Base-by-base conservation (phyloP, 2,113 vertebrate genomes). In the Mola mola region DNA sequence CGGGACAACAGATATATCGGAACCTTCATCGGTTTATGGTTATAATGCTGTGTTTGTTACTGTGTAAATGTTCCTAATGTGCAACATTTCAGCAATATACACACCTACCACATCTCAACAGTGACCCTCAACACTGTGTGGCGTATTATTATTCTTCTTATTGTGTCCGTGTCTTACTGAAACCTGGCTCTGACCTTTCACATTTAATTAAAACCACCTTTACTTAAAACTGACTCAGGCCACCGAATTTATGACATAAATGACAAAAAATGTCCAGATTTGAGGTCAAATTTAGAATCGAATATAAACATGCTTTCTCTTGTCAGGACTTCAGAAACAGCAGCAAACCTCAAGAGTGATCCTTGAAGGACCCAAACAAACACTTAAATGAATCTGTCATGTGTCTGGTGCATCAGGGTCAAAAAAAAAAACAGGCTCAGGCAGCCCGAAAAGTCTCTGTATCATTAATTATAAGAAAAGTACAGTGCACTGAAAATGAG, bases 401-500 rank as follows among this genome's bases (percentile, higher is more conserved):
- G 41, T 43, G 33, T 41, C 41, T 58, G 37, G 28, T 40, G 59
- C 3, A 1, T 8, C 1, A 49, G 40, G 63, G 49, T 79, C 51
- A 69, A 38, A 72, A 76, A 15, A 67, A 15, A 67, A 51, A 61
- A 66, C 33, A 5, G 38, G 13, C 57, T 58, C 72, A 65, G 26
- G 64, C 66, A 11, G 25, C 56, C 57, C 29, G 59, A 72, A 66
- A 64, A 9, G 3, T 13, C 9, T 24, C 53, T 11, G 48, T 11
- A 58, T 66, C 71, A 72, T 72, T 74, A 78, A 67, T 62, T 62
- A 78, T 17, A 34, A 41, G 38, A 72, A 66, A 61, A 63, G 52
- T 63, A 63, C 56, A 24, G 16, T 11, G 25, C 13, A 37, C 17
- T 37, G 44, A 63, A 59, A 79, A 71, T 8, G 20, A 66, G 40